These are phyloP conservation scores for Phocides pigmalion DNA, from an alignment of 1,140 invertebrate genomes.

Conservation along the genomic window DNA sequence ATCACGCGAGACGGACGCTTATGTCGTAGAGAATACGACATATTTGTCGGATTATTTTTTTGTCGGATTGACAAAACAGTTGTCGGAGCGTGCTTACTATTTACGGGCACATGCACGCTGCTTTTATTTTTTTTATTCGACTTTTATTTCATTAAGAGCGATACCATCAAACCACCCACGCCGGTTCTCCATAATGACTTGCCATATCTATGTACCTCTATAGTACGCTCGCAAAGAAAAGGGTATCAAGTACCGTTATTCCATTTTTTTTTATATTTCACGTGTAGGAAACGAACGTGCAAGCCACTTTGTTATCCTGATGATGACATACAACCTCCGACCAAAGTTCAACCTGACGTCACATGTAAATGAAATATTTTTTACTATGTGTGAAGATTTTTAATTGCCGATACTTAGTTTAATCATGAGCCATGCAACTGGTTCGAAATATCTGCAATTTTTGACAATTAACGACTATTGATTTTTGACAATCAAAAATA, in stretches of 20 bases:
- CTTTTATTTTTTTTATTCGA: slow-evolving; percentile 59
- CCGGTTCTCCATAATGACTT: slow-evolving; percentile 70
- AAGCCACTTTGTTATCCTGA: too few relatives aligned
- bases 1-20: slow-evolving; percentile 15
- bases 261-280: slow-evolving; percentile 22
- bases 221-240: slow-evolving; percentile 57
- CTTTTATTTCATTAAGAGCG: slow-evolving; percentile 79
- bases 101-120: slow-evolving; percentile 43
- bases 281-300: not conserved
- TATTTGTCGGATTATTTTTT: slow-evolving; percentile 4
- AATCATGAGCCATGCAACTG: too few relatives aligned
- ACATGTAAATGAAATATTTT: too few relatives aligned
- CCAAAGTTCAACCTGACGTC: too few relatives aligned
- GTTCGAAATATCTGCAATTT: too few relatives aligned
- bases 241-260: slow-evolving; percentile 48
- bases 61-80: slow-evolving; percentile 10
- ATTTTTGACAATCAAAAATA: too few relatives aligned
- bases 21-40: slow-evolving; percentile 2
- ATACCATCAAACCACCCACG: slow-evolving; percentile 78
- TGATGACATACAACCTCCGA: too few relatives aligned
- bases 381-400: too few relatives aligned
- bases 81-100: slow-evolving; percentile 43
- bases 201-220: slow-evolving; percentile 66
- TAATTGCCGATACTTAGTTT: too few relatives aligned
- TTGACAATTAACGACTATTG: too few relatives aligned